Percentiles rank a stretch among this genome's conserved stretches.
These are phyloP conservation scores for Andrena flavipes DNA, from an alignment of 2,888 invertebrate genomes.

Conservation along the genomic window DNA sequence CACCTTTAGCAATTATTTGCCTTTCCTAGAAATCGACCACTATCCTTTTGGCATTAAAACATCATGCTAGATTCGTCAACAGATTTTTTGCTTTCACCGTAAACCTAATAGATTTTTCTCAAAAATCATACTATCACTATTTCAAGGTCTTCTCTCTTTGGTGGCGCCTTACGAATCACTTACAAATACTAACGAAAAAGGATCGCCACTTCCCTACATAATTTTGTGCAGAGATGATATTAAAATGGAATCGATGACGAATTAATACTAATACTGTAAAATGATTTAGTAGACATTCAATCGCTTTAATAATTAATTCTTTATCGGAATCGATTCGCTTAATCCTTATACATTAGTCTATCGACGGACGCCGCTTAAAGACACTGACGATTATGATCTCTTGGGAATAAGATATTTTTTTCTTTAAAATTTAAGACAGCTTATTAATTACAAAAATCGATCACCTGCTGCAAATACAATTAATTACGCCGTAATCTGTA, in stretches of 20 bases:
- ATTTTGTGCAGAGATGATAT: slow-evolving; percentile 50
- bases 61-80: slow-evolving; percentile 16
- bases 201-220: slow-evolving; percentile 19
- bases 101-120: slow-evolving; percentile 24
- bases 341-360: slow-evolving; percentile 25
- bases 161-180: slow-evolving; percentile 52
- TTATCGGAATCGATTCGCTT: slow-evolving; percentile 26
- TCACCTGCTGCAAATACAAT: slow-evolving; percentile 52
- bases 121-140: slow-evolving; percentile 49
- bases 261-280: slow-evolving; percentile 51
- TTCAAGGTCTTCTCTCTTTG: slow-evolving; percentile 49
- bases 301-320: slow-evolving; percentile 19
- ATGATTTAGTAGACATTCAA: slow-evolving; percentile 32
- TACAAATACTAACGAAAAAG: slow-evolving; percentile 32
- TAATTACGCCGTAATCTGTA: slow-evolving; percentile 57
- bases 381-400: slow-evolving; percentile 41
- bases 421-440: slow-evolving; percentile 29
- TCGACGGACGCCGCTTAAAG: slow-evolving; percentile 50
- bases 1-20: slow-evolving; percentile 9
- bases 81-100: slow-evolving; percentile 6
- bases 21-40: slow-evolving; percentile 39
- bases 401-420: slow-evolving; percentile 22
- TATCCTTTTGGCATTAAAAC: slow-evolving; percentile 41
- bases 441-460: slow-evolving; percentile 49
- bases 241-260: slow-evolving; percentile 37